A percentile compares a stretch with the other conserved stretches of the same genome.
phyloP scores from a whole-genome alignment of 2,797 vertebrate genomes.

The Enteromius afrohamiltoni region DNA sequence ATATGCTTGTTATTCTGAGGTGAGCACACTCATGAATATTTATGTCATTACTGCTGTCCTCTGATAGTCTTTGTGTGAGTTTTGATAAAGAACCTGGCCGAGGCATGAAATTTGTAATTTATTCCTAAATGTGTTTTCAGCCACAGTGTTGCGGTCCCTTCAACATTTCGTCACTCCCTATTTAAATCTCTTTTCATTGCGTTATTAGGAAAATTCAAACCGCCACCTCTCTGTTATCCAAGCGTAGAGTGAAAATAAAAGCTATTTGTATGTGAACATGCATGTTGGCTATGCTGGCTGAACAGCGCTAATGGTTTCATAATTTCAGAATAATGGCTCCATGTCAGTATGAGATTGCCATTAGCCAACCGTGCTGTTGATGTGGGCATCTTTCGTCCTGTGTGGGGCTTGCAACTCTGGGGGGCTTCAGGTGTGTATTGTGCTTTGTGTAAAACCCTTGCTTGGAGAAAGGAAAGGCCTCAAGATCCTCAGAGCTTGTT shows the following conservation, averaged over 20 bases:
- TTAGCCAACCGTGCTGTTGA: constrained; percentile 61
- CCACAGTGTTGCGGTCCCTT: constrained; percentile 63
- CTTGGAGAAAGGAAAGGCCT: background rate
- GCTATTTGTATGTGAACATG: constrained; percentile 77
- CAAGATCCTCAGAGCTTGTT: background rate
- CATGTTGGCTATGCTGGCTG: constrained; percentile 71
- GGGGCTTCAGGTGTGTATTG: constrained; percentile 36
- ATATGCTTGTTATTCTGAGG: constrained; percentile 56
- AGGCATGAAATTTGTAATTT: constrained; percentile 76
- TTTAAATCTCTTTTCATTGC: constrained; percentile 71
- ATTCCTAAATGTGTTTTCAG: constrained; percentile 66
- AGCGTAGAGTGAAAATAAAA: constrained; percentile 78
- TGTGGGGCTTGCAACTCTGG: constrained; percentile 34
- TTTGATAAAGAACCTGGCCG: constrained; percentile 61
- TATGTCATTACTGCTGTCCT: constrained; percentile 47
- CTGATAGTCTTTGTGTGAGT: constrained; percentile 59
- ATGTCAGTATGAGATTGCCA: constrained; percentile 71
- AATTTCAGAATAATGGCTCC: constrained; percentile 77
- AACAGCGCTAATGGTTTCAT: constrained; percentile 77
- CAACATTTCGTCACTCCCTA: constrained; percentile 68
- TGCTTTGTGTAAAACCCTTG: background rate
- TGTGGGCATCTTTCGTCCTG: constrained; percentile 29
- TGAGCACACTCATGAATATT: constrained; percentile 60
- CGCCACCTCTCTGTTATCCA: constrained; percentile 71
- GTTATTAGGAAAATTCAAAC: constrained; percentile 74